A percentile compares a stretch with the other conserved stretches of the same genome.
Conservation (phyloP, 2,797 vertebrate species). For the Spondyliosoma cantharus region DNA sequence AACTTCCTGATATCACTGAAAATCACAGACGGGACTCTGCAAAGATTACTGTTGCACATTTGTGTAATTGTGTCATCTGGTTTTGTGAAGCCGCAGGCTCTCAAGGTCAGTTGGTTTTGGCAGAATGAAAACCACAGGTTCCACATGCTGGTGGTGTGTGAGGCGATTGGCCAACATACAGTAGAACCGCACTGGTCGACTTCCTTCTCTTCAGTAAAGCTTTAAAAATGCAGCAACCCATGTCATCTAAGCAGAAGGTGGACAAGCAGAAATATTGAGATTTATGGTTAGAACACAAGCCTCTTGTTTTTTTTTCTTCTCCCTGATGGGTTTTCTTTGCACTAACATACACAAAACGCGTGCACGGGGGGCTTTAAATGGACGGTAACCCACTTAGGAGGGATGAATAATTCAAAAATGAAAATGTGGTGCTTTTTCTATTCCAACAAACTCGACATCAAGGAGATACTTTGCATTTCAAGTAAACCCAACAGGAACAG, state of each 20-base stretch:
- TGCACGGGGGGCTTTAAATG: slow-evolving; percentile 36
- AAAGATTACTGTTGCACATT: not conserved
- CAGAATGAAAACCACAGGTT: not conserved
- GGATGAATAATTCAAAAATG: slow-evolving; percentile 73
- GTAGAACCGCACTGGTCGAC: not conserved
- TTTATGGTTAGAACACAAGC: not conserved
- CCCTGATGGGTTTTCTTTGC: slow-evolving; percentile 32
- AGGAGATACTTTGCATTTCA: slow-evolving; percentile 61
- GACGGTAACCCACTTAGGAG: slow-evolving; percentile 47
- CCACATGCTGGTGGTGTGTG: not conserved
- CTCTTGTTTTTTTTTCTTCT: not conserved
- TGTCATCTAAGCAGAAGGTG: not conserved
- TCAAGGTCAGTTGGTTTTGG: not conserved
- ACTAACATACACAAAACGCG: slow-evolving; percentile 26
- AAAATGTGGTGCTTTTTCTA: slow-evolving; percentile 48
- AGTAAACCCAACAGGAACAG: slow-evolving; percentile 21
- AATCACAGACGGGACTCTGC: not conserved
- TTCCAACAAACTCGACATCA: slow-evolving; percentile 49
- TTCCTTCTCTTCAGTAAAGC: not conserved
- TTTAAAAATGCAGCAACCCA: not conserved
- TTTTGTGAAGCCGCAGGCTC: not conserved
- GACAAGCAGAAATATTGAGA: not conserved
- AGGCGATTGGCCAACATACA: not conserved
- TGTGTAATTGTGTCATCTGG: not conserved
- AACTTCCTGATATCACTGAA: not conserved